Conservation (phyloP, 2,888 invertebrate species). For the Leistus spinibarbis region DNA sequence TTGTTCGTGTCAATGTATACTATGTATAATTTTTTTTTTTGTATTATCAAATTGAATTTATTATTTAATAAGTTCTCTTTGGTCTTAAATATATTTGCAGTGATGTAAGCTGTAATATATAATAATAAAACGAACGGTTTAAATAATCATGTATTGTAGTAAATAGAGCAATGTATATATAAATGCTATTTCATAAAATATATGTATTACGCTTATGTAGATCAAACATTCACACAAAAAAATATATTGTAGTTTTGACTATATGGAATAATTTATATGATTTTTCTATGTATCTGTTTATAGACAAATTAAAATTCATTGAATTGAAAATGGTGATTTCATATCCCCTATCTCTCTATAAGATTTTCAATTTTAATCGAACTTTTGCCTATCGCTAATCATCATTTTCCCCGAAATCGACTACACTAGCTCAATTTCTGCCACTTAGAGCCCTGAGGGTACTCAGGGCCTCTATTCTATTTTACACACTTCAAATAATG, state of each 20-base stretch:
- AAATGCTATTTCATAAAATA: background rate
- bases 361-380: too few relatives aligned
- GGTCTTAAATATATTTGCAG: background rate
- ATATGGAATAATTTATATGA: background rate
- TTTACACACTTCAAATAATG: too few relatives aligned
- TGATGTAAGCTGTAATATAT: too few relatives aligned
- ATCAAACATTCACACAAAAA: background rate
- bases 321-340: background rate
- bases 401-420: too few relatives aligned
- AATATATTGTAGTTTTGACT: background rate
- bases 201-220: background rate
- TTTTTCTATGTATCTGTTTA: background rate
- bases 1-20: background rate
- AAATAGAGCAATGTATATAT: background rate
- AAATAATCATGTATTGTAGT: background rate
- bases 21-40: constrained; percentile 5
- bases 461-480: too few relatives aligned
- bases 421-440: too few relatives aligned
- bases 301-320: background rate
- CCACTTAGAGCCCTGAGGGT: too few relatives aligned
- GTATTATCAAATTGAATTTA: constrained; percentile 1
- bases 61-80: background rate
- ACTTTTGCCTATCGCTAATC: too few relatives aligned
- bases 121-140: background rate
- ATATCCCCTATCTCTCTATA: too few relatives aligned